These are phyloP conservation scores for Eledona agricola DNA, from an alignment of 2,888 invertebrate genomes.

Conservation along the genomic window DNA sequence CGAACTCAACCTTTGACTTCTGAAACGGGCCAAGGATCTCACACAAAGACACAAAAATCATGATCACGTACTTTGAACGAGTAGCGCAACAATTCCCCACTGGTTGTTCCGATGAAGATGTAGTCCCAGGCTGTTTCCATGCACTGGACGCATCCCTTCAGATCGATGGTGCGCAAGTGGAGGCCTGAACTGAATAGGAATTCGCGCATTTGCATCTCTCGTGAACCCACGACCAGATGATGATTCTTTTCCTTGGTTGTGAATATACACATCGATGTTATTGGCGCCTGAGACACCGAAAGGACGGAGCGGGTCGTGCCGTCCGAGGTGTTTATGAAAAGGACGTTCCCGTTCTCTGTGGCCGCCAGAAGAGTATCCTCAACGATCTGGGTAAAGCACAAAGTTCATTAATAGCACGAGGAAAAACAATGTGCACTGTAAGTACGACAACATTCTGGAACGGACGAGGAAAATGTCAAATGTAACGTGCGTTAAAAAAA, in stretches of 20 bases:
- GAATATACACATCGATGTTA: conserved; percentile 67
- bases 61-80: conserved; percentile 60
- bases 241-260: conserved; percentile 45
- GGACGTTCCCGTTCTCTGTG: conserved; percentile 71
- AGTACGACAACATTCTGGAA: too few species aligned
- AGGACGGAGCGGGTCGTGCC: conserved; percentile 64
- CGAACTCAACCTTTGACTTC: conserved; percentile 51
- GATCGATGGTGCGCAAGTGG: conserved; percentile 65
- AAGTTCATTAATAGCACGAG: too few species aligned
- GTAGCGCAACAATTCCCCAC: conserved; percentile 75
- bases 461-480: too few species aligned
- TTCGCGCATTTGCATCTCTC: conserved; percentile 70
- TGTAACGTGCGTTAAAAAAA: too few species aligned
- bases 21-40: conserved; percentile 36
- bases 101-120: conserved; percentile 76
- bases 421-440: too few species aligned
- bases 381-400: conserved; percentile 48
- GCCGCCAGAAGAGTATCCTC: conserved; percentile 70
- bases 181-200: conserved; percentile 68
- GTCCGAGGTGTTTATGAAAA: conserved; percentile 65
- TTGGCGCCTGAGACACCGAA: conserved; percentile 68
- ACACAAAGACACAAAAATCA: too few species aligned
- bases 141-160: conserved; percentile 75
- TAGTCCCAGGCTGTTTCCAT: conserved; percentile 78
- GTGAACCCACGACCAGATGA: conserved; percentile 69